These are phyloP conservation scores for Dysdera silvatica DNA, from an alignment of 1,140 invertebrate genomes.

Conservation along the genomic window DNA sequence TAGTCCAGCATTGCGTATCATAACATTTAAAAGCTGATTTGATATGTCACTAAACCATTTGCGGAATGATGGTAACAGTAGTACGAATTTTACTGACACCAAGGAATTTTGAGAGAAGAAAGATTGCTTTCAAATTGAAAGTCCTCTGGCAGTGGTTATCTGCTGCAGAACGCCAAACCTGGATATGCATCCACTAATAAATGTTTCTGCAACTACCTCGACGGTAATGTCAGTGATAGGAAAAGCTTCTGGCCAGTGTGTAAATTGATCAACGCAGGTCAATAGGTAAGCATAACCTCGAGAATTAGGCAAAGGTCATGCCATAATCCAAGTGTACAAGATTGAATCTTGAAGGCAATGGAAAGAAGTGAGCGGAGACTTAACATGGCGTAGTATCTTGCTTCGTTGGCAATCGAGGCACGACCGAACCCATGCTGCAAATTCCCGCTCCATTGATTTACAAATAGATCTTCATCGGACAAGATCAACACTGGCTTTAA, in stretches of 20 bases:
- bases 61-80: no score
- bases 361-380: constrained; percentile 12
- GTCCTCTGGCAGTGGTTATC: constrained; percentile 44
- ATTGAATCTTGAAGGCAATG: constrained; percentile 34
- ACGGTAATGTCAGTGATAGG: constrained; percentile 41
- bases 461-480: constrained; percentile 9
- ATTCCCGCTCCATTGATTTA: constrained; percentile 10
- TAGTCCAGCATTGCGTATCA: no score
- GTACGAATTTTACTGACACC: no score
- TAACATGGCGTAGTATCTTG: constrained; percentile 17
- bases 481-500: neutral
- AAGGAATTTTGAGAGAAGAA: no score
- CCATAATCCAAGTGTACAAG: constrained; percentile 49
- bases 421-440: neutral
- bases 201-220: constrained; percentile 38
- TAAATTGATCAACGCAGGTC: constrained; percentile 45
- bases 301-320: constrained; percentile 43
- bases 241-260: constrained; percentile 44
- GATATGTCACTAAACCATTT: no score
- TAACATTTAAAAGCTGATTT: no score
- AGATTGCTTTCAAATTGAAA: no score
- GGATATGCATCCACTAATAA: constrained; percentile 41
- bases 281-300: constrained; percentile 41
- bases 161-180: constrained; percentile 36
- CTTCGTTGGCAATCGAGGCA: constrained; percentile 21